phyloP scores from a whole-genome alignment of 2,797 vertebrate genomes.

The Poecilia gillii region DNA sequence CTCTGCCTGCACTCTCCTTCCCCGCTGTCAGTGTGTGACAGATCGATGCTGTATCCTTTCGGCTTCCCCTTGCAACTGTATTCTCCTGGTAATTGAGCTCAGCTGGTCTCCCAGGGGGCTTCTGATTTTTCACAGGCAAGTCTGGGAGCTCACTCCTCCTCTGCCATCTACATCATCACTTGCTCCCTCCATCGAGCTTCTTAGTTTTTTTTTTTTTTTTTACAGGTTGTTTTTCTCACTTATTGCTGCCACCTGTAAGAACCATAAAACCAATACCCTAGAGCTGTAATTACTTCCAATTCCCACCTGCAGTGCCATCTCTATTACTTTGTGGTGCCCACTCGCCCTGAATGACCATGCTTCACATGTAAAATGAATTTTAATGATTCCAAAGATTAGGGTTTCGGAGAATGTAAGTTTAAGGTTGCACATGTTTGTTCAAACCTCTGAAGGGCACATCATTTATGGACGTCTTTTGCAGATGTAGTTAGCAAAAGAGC shows the following conservation, averaged over 20 bases:
- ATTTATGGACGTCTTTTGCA: not conserved
- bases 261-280: conserved; percentile 39
- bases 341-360: conserved; percentile 9
- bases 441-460: not conserved
- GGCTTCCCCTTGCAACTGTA: conserved; percentile 77
- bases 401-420: conserved; percentile 19
- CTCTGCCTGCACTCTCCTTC: conserved; percentile 37
- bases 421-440: not conserved
- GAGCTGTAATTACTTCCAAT: conserved; percentile 61
- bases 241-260: conserved; percentile 46
- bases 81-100: conserved; percentile 84
- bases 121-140: conserved; percentile 66
- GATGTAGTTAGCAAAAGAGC: not conserved
- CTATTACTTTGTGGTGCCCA: conserved; percentile 20
- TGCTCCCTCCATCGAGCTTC: conserved; percentile 30
- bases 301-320: conserved; percentile 46
- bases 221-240: conserved; percentile 9
- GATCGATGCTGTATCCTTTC: conserved; percentile 75
- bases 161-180: conserved; percentile 54
- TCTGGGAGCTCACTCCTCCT: conserved; percentile 54
- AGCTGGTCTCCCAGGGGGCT: conserved; percentile 74
- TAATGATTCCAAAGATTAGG: conserved; percentile 5
- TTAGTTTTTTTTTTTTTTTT: conserved; percentile 11
- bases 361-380: conserved; percentile 8
- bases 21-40: conserved; percentile 72